Evolutionary conservation across 1,140 invertebrate genomes (phyloP), one percentile per base, ranked within the genome.

Genomic region (Calephelis virginiensis): DNA sequence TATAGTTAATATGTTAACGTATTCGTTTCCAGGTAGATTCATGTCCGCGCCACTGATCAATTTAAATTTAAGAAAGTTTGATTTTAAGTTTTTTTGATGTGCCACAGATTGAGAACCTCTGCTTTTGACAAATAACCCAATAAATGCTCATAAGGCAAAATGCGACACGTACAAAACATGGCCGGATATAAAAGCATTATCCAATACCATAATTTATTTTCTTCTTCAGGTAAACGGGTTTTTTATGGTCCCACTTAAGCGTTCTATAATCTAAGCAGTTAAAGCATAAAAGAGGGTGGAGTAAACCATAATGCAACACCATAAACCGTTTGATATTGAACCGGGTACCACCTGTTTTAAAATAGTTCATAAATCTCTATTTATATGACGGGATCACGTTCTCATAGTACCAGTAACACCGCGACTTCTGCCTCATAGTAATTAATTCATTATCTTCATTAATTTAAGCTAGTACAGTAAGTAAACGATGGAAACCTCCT

Each of bases 171-270:
- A 83, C 83, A 53, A 50, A 50, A 53, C 50, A 53, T 53, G 28
- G 14, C 13, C 14, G 50, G 50, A 11, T 28, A 89, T 87, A 86
- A 89, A 90, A 89, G 86, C 84, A 87, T 90, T 89, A 90, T 89
- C 83, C 84, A 83, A 28, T 56, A 56, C 50, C 6, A 82, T 90
- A 90, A 90, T 90, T 89, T 90, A 90, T 90, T 88, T 28, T 88
- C 83, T 81, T 86, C 80, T 83, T 85, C 82, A 86, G 85, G 85
- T 86, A 86, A 56, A 56, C 50, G 72, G 79, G 82, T 86, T 82
- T 84, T 90, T 90, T 89, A 87, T 84, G 81, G 78, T 62, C 72
- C 76, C 81, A 85, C 85, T 89, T 89, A 85, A 88, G 82, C 75
- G 81, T 79, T 86, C 78, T 78, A 87, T 89, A 86, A 89, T 84